A percentile compares a stretch with the other conserved stretches of the same genome.
Conservation (phyloP, 1,140 invertebrate genomes). For the Drosophila mauritiana region DNA sequence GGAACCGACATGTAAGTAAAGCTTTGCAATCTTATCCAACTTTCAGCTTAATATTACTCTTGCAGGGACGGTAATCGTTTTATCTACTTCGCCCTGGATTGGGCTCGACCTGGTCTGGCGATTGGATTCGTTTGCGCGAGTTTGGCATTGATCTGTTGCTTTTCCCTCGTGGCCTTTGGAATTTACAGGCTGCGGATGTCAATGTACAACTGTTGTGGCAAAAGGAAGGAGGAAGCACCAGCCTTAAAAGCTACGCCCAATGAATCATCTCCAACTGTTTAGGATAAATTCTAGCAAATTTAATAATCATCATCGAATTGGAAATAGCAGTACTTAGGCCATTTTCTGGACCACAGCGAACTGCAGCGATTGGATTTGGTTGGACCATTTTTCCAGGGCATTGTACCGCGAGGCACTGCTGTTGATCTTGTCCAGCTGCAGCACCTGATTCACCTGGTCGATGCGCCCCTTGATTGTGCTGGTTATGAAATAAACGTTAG, state of each 20-base stretch:
- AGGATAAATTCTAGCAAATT: slow-evolving; percentile 11
- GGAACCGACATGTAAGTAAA: slow-evolving; percentile 87
- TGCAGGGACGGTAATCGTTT: slow-evolving; percentile 41
- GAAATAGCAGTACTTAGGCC: slow-evolving; percentile 86
- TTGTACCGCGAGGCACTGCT: slow-evolving; percentile 94
- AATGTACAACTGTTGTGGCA: slow-evolving; percentile 20
- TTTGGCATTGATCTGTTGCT: slow-evolving; percentile 23
- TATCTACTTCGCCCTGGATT: slow-evolving; percentile 55
- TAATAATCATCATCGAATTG: slow-evolving; percentile 12
- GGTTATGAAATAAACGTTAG: slow-evolving; percentile 1
- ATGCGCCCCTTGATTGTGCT: slow-evolving; percentile 98
- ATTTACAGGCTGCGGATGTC: slow-evolving; percentile 41
- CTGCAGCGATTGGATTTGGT: slow-evolving; percentile 95
- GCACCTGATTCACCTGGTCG: slow-evolving; percentile 98
- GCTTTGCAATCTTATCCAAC: too few relatives aligned
- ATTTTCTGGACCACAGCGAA: slow-evolving; percentile 95
- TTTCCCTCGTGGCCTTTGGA: slow-evolving; percentile 41
- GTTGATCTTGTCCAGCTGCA: slow-evolving; percentile 94
- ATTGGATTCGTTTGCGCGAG: slow-evolving; percentile 33
- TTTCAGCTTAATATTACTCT: background rate
- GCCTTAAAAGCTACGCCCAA: background rate
- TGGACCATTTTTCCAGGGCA: slow-evolving; percentile 98
- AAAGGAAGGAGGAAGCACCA: background rate
- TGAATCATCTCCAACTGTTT: background rate
- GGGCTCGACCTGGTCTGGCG: slow-evolving; percentile 44